Evolutionary conservation across 1,140 invertebrate species (phyloP), one percentile per base, ranked within the genome.

Genomic region (Drosophila murphyi): DNA sequence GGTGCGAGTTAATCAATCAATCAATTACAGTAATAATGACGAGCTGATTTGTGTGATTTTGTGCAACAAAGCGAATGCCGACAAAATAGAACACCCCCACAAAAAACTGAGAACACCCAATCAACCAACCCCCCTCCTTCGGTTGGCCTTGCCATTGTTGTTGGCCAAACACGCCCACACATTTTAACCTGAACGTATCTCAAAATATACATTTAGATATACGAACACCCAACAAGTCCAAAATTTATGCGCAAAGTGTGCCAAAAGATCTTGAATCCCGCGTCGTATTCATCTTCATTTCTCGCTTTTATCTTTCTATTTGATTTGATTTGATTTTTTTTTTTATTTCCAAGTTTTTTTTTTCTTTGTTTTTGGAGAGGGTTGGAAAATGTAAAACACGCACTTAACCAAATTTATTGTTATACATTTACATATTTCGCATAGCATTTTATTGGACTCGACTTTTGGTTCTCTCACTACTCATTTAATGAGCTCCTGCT

Each of bases 1-100:
- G 50, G 62, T 73, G 77, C 81, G 80, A 85, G 77, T 83, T 77
- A 83, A 83, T 83, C 81, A 83, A 83, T 83, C 81, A 83, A 83
- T 83, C 81, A 83, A 85, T 85, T 83, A 85, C 63, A 60, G 64
- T 70, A 77, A 83, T 83, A 83, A 83, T 73, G 72, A 57, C 60
- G 63, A 64, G 39, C 67, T 64, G 67, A 80, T 78, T 75, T 74
- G 2, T 41, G 43, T 39, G 56, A 72, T 76, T 73, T 37, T 64
- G 39, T 71, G 68, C 61, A 79, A 79, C 70, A 74, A 64, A 72
- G 51, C 45, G 35, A 63, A 37, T 52, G 67, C 67, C 67, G 67
- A 60, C 67, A 35, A 10, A 39, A 20, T 20, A 20, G 20, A 20
- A 20, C 20, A 20, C 20, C 20, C 20, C 20, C 20, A 20, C 20